Conservation (phyloP, 2,113 vertebrate species). For the Tachysurus fulvidraco region DNA sequence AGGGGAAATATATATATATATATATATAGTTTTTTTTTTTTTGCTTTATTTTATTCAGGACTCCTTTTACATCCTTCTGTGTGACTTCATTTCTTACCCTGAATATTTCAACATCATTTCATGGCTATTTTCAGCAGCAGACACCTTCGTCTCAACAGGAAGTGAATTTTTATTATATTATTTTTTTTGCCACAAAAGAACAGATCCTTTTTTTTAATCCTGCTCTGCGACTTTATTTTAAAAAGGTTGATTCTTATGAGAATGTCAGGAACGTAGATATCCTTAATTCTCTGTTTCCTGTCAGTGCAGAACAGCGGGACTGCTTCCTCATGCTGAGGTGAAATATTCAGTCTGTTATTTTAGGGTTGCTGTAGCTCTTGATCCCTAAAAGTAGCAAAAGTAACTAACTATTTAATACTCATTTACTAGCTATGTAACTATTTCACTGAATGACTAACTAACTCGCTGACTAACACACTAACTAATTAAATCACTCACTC, state of each 20-base stretch:
- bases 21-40: too few species aligned
- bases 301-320: neutral
- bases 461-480: neutral
- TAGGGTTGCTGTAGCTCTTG: neutral
- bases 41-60: neutral
- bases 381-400: neutral
- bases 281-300: neutral
- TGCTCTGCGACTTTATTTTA: neutral
- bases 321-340: neutral
- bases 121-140: neutral
- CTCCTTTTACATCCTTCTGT: neutral
- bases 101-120: conserved; percentile 21
- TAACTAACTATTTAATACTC: too few species aligned
- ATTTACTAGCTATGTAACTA: too few species aligned
- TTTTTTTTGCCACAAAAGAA: neutral
- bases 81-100: neutral
- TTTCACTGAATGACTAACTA: neutral
- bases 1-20: too few species aligned
- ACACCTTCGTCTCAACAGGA: neutral
- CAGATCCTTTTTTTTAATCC: neutral
- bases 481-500: neutral
- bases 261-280: neutral
- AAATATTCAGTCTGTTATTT: neutral
- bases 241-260: neutral
- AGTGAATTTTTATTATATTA: neutral